Conservation (phyloP, 2,113 vertebrate species). For the Thamnaconus septentrionalis region DNA sequence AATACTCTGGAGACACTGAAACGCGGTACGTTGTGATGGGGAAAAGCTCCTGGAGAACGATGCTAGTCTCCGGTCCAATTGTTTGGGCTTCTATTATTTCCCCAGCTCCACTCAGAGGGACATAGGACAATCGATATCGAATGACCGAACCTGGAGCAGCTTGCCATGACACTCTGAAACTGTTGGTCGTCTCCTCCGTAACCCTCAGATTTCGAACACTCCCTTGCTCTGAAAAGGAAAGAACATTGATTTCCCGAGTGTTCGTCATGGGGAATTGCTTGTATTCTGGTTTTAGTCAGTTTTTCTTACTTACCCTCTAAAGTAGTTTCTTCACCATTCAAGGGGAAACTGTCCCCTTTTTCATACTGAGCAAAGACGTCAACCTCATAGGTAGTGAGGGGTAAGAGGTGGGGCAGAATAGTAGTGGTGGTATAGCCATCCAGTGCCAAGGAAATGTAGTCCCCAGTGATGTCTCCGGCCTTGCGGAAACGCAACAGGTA, state of each 20-base stretch:
- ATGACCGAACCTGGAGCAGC: conserved; percentile 89
- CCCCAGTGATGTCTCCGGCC: conserved; percentile 75
- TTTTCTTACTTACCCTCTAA: conserved; percentile 81
- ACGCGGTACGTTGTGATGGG: conserved; percentile 93
- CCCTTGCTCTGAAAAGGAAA: conserved; percentile 83
- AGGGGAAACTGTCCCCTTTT: conserved; percentile 87
- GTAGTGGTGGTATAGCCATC: conserved; percentile 78
- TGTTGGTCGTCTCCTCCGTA: conserved; percentile 90
- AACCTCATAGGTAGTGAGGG: conserved; percentile 88
- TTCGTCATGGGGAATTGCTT: too few relatives aligned
- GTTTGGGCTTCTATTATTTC: conserved; percentile 83
- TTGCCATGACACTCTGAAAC: conserved; percentile 91
- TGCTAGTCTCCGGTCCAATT: conserved; percentile 81
- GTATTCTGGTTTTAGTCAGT: too few relatives aligned
- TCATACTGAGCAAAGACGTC: conserved; percentile 92
- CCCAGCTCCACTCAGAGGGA: conserved; percentile 78
- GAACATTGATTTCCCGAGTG: too few relatives aligned
- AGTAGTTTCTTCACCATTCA: conserved; percentile 90
- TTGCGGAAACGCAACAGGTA: conserved; percentile 91
- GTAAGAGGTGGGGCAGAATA: conserved; percentile 82
- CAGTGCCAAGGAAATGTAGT: conserved; percentile 84
- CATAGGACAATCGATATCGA: conserved; percentile 85
- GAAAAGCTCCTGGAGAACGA: conserved; percentile 84
- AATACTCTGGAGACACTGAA: conserved; percentile 88
- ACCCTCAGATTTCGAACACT: conserved; percentile 86